Base-by-base conservation (phyloP, 2,113 vertebrate genomes). In the Silurus glanis region DNA sequence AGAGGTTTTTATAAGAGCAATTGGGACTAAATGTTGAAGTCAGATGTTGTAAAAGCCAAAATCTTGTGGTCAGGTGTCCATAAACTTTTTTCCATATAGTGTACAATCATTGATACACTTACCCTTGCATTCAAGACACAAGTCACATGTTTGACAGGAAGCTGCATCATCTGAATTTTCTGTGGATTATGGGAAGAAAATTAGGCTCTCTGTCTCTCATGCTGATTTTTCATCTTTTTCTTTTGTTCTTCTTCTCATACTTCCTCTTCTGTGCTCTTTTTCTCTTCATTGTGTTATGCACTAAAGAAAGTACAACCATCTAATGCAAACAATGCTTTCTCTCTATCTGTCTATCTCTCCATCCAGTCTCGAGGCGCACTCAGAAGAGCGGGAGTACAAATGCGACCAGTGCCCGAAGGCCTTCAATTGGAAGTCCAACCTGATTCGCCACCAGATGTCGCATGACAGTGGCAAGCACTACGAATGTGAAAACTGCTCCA, bases 381-480 rank as follows among this genome's bases (percentile, higher is more conserved):
- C 96, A 0, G 98, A 99, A 90, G 97, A 99, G 91, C 91, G 98
- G 7, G 98, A 99, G 90, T 99, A 99, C 94, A 99, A 99, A 92
- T 99, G 98, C 28, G 98, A 99, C 94, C 98, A 99, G 93, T 99
- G 98, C 23, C 98, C 98, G 85, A 99, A 99, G 94, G 98, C 98
- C 90, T 99, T 99, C 96, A 99, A 99, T 97, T 99, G 98, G 98
- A 99, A 99, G 93, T 99, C 98, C 91, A 99, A 99, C 95, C 96
- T 99, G 94, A 99, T 99, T 88, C 98, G 98, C 82, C 98, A 99
- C 95, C 98, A 99, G 92, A 99, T 99, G 98, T 99, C 98, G 92
- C 98, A 99, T 23, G 98, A 99, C 96, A 99, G 97, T 0, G 98
- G 98, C 95, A 99, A 99, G 88, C 97, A 98, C 89, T 99, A 99